These are phyloP conservation scores for Etheostoma nigrum DNA, from an alignment of 2,797 vertebrate species.

Conservation along the genomic window DNA sequence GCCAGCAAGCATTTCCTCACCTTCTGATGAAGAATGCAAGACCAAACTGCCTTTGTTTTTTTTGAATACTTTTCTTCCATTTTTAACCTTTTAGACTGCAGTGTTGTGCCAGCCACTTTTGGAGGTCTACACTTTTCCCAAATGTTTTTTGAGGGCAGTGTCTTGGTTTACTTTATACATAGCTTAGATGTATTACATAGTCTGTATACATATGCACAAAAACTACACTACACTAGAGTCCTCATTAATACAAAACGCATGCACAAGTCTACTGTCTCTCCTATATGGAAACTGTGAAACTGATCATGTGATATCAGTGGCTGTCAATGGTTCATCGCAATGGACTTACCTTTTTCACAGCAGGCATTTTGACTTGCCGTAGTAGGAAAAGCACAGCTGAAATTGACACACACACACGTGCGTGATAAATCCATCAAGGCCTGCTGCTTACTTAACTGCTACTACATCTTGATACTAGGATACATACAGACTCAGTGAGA, in stretches of 20 bases:
- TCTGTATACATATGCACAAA: too few species aligned
- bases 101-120: too few species aligned
- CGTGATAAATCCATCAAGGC: conserved; percentile 79
- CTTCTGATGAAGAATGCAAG: neutral
- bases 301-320: conserved; percentile 2
- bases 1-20: neutral
- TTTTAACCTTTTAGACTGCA: too few species aligned
- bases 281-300: conserved; percentile 10
- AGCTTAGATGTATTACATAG: too few species aligned
- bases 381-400: too few species aligned
- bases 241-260: too few species aligned
- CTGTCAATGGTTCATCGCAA: conserved; percentile 24
- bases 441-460: conserved; percentile 81
- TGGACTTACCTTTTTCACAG: too few species aligned
- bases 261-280: neutral
- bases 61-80: too few species aligned
- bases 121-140: neutral
- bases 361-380: too few species aligned
- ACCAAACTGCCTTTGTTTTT: neutral
- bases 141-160: neutral
- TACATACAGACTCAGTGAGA: conserved; percentile 74
- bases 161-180: neutral
- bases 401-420: conserved; percentile 15
- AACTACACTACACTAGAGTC: too few species aligned
- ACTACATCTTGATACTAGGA: conserved; percentile 82